Evolutionary conservation across 2,113 vertebrate genomes (phyloP).

Genomic region (Trochalopteron elliotii): DNA sequence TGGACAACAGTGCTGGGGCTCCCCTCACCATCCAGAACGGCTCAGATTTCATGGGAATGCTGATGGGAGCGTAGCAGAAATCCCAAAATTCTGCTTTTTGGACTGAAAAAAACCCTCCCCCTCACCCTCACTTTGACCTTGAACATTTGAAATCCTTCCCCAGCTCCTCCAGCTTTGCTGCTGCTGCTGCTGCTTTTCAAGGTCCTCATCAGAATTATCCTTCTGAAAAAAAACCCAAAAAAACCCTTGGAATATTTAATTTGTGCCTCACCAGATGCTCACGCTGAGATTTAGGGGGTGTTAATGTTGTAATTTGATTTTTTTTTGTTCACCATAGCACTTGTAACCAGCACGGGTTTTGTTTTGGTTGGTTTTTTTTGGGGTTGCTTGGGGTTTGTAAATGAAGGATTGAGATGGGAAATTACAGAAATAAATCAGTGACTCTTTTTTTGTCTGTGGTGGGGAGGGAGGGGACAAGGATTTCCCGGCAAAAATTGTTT

Average conservation of each 20-base stretch:
- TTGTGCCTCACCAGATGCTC: not conserved
- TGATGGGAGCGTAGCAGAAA: conserved; percentile 80
- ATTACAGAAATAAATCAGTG: not conserved
- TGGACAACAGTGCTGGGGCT: conserved; percentile 88
- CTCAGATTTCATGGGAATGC: conserved; percentile 91
- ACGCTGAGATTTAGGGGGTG: not conserved
- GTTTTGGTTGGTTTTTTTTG: not conserved
- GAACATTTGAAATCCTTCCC: not conserved
- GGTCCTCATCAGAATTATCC: not conserved
- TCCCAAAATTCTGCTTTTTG: not conserved
- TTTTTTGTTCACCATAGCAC: not conserved
- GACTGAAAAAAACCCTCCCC: not conserved
- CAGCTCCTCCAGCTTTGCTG: not conserved
- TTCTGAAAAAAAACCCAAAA: not conserved
- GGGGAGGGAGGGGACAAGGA: not conserved
- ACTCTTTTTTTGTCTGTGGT: not conserved
- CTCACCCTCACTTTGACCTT: not conserved
- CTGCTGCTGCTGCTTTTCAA: not conserved
- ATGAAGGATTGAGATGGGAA: conserved; percentile 13
- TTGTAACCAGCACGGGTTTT: not conserved
- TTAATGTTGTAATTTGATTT: not conserved
- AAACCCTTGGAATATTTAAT: not conserved
- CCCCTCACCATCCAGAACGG: conserved; percentile 87
- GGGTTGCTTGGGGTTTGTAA: not conserved
- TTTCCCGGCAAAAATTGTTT: not conserved